These are phyloP conservation scores for Hedya salicella DNA, from an alignment of 2,888 invertebrate genomes.

Conservation along the genomic window DNA sequence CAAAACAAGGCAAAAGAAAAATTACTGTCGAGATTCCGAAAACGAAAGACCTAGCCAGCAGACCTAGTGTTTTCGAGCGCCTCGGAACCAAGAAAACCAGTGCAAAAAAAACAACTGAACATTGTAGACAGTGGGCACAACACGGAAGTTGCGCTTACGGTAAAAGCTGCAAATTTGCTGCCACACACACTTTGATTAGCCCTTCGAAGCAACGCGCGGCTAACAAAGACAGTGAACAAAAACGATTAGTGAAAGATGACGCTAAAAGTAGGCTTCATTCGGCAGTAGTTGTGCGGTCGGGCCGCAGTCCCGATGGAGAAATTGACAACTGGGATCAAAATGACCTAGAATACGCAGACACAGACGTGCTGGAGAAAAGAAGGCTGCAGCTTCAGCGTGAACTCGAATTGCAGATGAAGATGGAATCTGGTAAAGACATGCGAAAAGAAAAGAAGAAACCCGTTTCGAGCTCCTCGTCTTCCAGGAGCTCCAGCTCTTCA, in stretches of 20 bases:
- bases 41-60: slow-evolving; percentile 86
- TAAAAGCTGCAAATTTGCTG: slow-evolving; percentile 91
- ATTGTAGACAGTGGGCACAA: slow-evolving; percentile 91
- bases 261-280: slow-evolving; percentile 87
- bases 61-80: slow-evolving; percentile 93
- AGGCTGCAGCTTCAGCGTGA: slow-evolving; percentile 90
- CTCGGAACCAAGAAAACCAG: slow-evolving; percentile 90
- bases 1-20: slow-evolving; percentile 90
- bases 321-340: slow-evolving; percentile 92
- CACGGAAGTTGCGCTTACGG: slow-evolving; percentile 92
- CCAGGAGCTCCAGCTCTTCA: slow-evolving; percentile 87
- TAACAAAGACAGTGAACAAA: slow-evolving; percentile 86
- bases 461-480: slow-evolving; percentile 88
- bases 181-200: slow-evolving; percentile 90
- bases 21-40: slow-evolving; percentile 90
- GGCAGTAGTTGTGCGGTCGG: slow-evolving; percentile 85
- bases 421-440: slow-evolving; percentile 87
- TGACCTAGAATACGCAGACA: slow-evolving; percentile 92
- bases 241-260: slow-evolving; percentile 85
- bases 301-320: slow-evolving; percentile 86
- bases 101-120: slow-evolving; percentile 86
- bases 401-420: slow-evolving; percentile 91
- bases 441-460: slow-evolving; percentile 89
- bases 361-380: slow-evolving; percentile 91
- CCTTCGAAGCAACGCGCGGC: slow-evolving; percentile 89